These are phyloP conservation scores for Podarcis lilfordi DNA, from an alignment of 2,797 vertebrate species.

Conservation along the genomic window DNA sequence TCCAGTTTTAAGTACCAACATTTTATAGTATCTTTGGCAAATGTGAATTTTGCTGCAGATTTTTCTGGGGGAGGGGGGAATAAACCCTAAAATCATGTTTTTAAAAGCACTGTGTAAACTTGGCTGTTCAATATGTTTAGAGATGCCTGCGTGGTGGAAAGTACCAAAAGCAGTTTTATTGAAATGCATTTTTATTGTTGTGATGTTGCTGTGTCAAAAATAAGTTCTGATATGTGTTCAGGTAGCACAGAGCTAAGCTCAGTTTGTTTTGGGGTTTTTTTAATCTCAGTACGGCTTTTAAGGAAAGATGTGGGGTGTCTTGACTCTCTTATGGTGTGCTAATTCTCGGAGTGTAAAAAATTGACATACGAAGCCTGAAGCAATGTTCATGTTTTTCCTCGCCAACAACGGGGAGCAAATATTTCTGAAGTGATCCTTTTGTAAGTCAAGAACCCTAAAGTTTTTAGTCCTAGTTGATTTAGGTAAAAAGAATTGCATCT, in stretches of 20 bases:
- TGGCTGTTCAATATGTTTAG: neutral
- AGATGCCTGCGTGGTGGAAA: constrained; percentile 47
- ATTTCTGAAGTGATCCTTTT: neutral
- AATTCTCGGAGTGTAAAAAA: neutral
- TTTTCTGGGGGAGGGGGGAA: neutral
- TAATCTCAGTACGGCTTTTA: neutral
- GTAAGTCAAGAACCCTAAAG: fast-evolving
- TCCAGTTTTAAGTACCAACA: constrained; percentile 44
- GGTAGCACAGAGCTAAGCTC: neutral
- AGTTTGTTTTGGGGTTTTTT: neutral
- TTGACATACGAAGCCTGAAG: neutral
- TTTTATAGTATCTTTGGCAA: constrained; percentile 22
- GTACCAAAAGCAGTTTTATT: constrained; percentile 7
- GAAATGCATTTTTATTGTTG: constrained; percentile 58
- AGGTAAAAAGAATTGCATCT: neutral
- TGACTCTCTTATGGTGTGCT: neutral
- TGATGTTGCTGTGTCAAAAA: constrained; percentile 39
- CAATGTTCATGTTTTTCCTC: constrained; percentile 33
- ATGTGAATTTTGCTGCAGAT: neutral
- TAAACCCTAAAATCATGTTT: neutral
- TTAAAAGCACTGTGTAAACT: constrained; percentile 2
- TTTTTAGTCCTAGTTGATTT: neutral
- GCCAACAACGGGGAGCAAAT: neutral
- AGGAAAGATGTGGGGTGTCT: neutral
- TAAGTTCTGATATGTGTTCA: constrained; percentile 8